These are phyloP conservation scores for Drosophila mercatorum DNA, from an alignment of 2,888 invertebrate species.

Conservation along the genomic window DNA sequence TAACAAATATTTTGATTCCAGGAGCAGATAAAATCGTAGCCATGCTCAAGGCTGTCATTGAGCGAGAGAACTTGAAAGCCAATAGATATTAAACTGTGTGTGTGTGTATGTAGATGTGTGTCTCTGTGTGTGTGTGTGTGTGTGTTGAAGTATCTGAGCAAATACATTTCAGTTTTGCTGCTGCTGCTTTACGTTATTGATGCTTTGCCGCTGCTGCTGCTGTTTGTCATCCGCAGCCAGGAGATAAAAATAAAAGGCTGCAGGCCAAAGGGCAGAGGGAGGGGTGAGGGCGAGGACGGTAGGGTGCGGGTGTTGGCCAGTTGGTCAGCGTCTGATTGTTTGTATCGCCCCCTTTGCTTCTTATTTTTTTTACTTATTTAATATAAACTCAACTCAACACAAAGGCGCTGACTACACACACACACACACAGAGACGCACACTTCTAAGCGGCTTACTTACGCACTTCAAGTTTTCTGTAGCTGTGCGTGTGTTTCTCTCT, in stretches of 20 bases:
- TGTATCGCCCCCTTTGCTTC: conserved; percentile 30
- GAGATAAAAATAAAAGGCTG: conserved; percentile 68
- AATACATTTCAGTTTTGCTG: conserved; percentile 41
- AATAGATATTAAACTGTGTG: conserved; percentile 7
- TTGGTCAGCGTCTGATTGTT: conserved; percentile 55
- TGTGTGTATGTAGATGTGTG: conserved; percentile 15
- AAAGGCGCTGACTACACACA: conserved; percentile 61
- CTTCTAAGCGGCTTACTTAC: conserved; percentile 73
- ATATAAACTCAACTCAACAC: conserved; percentile 69
- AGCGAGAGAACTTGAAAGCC: conserved; percentile 18
- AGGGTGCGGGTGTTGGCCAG: conserved; percentile 25
- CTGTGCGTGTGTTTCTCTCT: conserved; percentile 13
- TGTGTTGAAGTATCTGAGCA: conserved; percentile 4
- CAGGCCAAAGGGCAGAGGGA: background rate
- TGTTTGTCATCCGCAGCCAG: conserved; percentile 56
- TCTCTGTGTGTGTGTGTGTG: conserved; percentile 16
- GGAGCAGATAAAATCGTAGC: conserved; percentile 21
- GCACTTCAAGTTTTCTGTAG: conserved; percentile 45
- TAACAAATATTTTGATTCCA: conserved; percentile 25
- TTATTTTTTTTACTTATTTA: conserved; percentile 66
- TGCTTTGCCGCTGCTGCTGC: conserved; percentile 39
- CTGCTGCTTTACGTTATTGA: conserved; percentile 53
- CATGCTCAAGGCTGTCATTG: conserved; percentile 31
- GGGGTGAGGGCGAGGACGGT: background rate
- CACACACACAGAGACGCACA: conserved; percentile 8